phyloP scores from a whole-genome alignment of 2,888 invertebrate genomes.

The Agelastica alni region DNA sequence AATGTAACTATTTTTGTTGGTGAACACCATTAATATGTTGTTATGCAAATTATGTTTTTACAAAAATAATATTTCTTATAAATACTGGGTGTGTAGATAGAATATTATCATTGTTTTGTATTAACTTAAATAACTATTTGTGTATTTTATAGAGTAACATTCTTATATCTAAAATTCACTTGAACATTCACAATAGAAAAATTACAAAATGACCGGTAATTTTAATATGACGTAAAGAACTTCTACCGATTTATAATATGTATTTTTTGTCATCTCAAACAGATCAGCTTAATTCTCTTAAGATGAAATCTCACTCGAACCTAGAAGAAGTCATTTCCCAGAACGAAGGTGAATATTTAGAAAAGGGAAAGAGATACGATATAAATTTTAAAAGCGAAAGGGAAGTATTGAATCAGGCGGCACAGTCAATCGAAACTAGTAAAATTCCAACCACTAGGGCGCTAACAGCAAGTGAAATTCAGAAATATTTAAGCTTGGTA shows the following conservation, averaged over 20 bases:
- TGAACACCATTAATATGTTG: too few species aligned
- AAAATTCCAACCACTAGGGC: conserved; percentile 36
- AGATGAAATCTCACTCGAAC: conserved; percentile 38
- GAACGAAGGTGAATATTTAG: conserved; percentile 25
- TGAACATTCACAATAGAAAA: too few species aligned
- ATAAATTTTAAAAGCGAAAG: conserved; percentile 13
- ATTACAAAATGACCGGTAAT: too few species aligned
- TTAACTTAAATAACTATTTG: neutral
- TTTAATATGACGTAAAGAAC: too few species aligned
- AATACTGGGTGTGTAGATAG: too few species aligned
- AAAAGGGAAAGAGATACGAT: conserved; percentile 12
- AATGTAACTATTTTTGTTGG: too few species aligned
- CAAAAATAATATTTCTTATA: conserved; percentile 15
- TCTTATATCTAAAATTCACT: neutral
- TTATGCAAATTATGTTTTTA: too few species aligned
- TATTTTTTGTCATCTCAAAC: neutral
- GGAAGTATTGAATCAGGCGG: conserved; percentile 21
- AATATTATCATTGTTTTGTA: too few species aligned
- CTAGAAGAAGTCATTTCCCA: conserved; percentile 29
- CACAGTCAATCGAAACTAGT: conserved; percentile 45
- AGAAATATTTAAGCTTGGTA: conserved; percentile 60
- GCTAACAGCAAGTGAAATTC: conserved; percentile 54
- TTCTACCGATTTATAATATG: too few species aligned
- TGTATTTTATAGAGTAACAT: neutral
- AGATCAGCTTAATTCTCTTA: conserved; percentile 49